A percentile compares a stretch with the other conserved stretches of the same genome.
Evolutionary conservation across 2,888 invertebrate species (phyloP).

Genomic region (Scelioninae gen. 2): DNA sequence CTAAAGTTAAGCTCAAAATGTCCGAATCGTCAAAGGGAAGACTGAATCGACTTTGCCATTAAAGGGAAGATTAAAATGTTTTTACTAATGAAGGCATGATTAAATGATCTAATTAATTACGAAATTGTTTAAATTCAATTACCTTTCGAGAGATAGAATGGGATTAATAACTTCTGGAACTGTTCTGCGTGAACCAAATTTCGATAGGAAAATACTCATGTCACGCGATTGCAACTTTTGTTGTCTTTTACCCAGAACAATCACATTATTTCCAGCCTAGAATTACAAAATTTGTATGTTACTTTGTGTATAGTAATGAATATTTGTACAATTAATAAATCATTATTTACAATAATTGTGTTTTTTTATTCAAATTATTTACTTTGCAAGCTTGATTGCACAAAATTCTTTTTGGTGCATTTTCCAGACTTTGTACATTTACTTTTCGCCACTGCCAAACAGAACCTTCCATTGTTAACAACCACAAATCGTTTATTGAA

Average conservation of each 20-base stretch:
- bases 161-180: constrained; percentile 58
- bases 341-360: too few species aligned
- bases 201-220: constrained; percentile 69
- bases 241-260: constrained; percentile 78
- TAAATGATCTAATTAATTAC: too few species aligned
- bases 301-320: too few species aligned
- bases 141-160: constrained; percentile 65
- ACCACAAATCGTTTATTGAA: constrained; percentile 93
- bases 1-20: too few species aligned
- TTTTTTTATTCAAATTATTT: too few species aligned
- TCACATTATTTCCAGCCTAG: constrained; percentile 83
- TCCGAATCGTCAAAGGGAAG: too few species aligned
- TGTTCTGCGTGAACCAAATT: constrained; percentile 66
- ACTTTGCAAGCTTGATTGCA: constrained; percentile 93
- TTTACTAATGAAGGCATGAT: too few species aligned
- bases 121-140: too few species aligned
- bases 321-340: too few species aligned
- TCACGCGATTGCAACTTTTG: constrained; percentile 67
- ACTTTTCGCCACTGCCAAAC: constrained; percentile 86
- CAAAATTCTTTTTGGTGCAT: constrained; percentile 92
- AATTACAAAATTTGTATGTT: neutral
- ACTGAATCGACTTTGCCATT: too few species aligned
- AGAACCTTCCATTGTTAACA: constrained; percentile 85
- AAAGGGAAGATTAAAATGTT: too few species aligned
- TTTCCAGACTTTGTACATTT: constrained; percentile 84